phyloP scores from a whole-genome alignment of 2,797 vertebrate species.

The Squalus acanthias region DNA sequence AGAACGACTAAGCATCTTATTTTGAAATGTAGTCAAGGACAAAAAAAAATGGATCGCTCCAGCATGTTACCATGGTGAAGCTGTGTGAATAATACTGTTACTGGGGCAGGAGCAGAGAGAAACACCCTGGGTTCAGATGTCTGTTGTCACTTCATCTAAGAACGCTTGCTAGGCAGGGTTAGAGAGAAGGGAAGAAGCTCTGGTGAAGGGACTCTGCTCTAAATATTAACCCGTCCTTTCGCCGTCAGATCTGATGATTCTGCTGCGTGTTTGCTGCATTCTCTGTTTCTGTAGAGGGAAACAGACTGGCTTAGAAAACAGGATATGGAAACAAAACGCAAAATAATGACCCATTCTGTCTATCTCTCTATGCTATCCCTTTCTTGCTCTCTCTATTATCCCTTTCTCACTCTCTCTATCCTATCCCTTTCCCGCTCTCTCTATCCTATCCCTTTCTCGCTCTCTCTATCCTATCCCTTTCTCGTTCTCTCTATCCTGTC shows the following conservation, averaged over 20 bases:
- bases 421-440: too few species aligned
- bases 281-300: neutral
- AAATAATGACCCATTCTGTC: neutral
- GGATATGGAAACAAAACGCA: neutral
- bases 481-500: too few species aligned
- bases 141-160: neutral
- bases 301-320: neutral
- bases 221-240: neutral
- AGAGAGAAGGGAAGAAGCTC: neutral
- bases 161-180: neutral
- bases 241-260: neutral
- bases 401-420: neutral
- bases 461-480: too few species aligned
- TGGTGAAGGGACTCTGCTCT: neutral
- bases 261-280: neutral
- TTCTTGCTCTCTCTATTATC: neutral
- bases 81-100: neutral
- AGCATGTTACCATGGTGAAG: neutral
- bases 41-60: neutral
- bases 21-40: slow-evolving; percentile 14
- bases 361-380: neutral
- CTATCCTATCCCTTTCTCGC: too few species aligned
- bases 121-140: neutral
- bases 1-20: neutral
- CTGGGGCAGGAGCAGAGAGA: neutral